phyloP scores from a whole-genome alignment of 2,888 invertebrate genomes.

The Brachyptera putata region DNA sequence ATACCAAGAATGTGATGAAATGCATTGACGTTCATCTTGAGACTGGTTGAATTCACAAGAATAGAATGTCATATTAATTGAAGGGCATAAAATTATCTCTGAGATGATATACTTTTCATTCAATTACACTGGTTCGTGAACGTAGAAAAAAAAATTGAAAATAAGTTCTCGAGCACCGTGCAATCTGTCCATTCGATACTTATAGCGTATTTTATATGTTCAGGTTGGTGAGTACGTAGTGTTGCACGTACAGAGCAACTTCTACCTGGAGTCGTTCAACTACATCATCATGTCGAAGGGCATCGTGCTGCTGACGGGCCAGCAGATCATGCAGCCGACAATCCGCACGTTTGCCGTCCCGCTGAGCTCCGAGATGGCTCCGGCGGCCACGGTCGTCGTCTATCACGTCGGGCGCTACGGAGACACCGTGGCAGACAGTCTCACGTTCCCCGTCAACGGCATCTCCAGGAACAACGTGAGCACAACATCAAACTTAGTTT shows the following conservation, averaged over 20 bases:
- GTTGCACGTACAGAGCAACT: slow-evolving; percentile 89
- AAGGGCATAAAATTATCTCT: no score
- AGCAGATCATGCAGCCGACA: slow-evolving; percentile 74
- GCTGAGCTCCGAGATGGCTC: slow-evolving; percentile 85
- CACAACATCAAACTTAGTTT: no score
- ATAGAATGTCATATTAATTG: no score
- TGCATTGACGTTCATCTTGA: no score
- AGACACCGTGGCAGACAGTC: slow-evolving; percentile 83
- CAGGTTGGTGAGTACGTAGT: slow-evolving; percentile 92
- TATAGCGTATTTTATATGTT: no score
- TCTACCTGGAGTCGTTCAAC: slow-evolving; percentile 81
- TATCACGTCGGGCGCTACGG: slow-evolving; percentile 81
- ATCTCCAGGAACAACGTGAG: slow-evolving; percentile 84
- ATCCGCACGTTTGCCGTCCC: slow-evolving; percentile 79
- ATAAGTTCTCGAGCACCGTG: no score
- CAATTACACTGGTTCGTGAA: no score
- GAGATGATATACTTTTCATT: no score
- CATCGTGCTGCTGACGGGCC: slow-evolving; percentile 77
- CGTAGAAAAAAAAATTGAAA: no score
- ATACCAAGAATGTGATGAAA: no score
- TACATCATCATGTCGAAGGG: slow-evolving; percentile 92
- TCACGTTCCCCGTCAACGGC: slow-evolving; percentile 96
- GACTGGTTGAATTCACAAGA: no score
- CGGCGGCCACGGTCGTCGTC: slow-evolving; percentile 83
- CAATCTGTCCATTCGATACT: no score